A percentile compares a stretch with the other conserved stretches of the same genome.
Conservation (phyloP, 2,113 vertebrate genomes). For the Phasianus colchicus region DNA sequence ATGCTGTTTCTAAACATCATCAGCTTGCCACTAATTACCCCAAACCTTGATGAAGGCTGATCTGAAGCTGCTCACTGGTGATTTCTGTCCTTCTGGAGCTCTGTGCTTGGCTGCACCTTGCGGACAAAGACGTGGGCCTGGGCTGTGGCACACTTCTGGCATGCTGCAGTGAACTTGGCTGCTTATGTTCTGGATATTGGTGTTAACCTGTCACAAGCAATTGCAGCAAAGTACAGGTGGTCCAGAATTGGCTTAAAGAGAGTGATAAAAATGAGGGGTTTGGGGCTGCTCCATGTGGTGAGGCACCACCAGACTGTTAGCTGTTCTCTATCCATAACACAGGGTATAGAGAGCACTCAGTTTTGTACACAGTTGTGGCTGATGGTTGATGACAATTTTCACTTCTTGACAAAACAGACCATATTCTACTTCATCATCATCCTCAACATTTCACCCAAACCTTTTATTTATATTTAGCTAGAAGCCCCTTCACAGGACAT, state of each 20-base stretch:
- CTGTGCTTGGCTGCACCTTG: neutral
- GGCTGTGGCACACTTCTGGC: neutral
- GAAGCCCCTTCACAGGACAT: neutral
- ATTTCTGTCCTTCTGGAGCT: constrained; percentile 41
- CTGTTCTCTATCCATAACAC: neutral
- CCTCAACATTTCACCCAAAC: neutral
- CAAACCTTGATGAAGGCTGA: neutral
- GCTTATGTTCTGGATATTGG: neutral
- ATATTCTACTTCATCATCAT: neutral
- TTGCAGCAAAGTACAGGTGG: neutral
- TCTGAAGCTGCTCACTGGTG: neutral
- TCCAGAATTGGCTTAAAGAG: neutral
- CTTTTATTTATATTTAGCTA: constrained; percentile 14
- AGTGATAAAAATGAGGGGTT: neutral
- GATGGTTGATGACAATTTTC: neutral
- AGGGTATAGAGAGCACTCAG: neutral
- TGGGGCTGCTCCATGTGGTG: accelerated
- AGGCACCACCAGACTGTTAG: neutral
- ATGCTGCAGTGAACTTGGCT: accelerated
- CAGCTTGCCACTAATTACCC: neutral
- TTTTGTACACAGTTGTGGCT: neutral
- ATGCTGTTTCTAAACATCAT: neutral
- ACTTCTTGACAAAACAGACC: neutral
- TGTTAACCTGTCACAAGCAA: neutral
- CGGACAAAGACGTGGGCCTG: neutral